Evolutionary conservation across 1,140 invertebrate genomes (phyloP), one percentile per base, ranked within the genome.

Genomic region (Drosophila pruinosa): DNA sequence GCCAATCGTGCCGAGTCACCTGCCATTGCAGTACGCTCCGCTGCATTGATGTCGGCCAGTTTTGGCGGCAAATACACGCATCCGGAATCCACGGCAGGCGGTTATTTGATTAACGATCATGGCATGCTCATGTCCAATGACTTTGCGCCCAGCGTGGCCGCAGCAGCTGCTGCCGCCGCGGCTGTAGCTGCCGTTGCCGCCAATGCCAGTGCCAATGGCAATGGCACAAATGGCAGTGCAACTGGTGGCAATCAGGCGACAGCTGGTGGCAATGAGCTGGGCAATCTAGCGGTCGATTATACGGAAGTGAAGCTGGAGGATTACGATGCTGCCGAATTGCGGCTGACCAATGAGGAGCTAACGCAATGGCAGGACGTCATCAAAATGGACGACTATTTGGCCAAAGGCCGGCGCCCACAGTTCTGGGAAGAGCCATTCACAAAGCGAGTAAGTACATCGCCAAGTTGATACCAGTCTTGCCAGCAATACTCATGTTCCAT

Each of bases 381-480:
- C 28, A 97, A 97, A 91, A 95, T 97, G 93, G 96, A 96, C 90
- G 96, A 97, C 85, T 97, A 97, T 89, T 92, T 97, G 75, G 95
- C 95, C 80, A 96, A 96, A 78, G 96, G 96, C 1, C 92, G 96
- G 26, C 92, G 97, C 34, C 96, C 97, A 64, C 96, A 98, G 89
- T 98, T 97, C 91, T 98, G 97, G 97, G 96, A 97, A 89, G 96
- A 97, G 90, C 94, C 95, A 1, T 95, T 95, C 64, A 96, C 95
- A 43, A 94, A 95, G 90, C 93, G 95, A 48, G 94, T 91, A 71
- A 79, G 85, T 73, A n/a, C 2, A 17, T n/a, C n/a, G n/a, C n/a
- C n/a, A n/a, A n/a, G n/a, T n/a, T n/a, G n/a, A n/a, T n/a, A n/a
- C n/a, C n/a, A n/a, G n/a, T n/a, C n/a, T n/a, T n/a, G n/a, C n/a